Base-by-base conservation (phyloP, 1,140 invertebrate genomes). In the Lepidostoma basale region DNA sequence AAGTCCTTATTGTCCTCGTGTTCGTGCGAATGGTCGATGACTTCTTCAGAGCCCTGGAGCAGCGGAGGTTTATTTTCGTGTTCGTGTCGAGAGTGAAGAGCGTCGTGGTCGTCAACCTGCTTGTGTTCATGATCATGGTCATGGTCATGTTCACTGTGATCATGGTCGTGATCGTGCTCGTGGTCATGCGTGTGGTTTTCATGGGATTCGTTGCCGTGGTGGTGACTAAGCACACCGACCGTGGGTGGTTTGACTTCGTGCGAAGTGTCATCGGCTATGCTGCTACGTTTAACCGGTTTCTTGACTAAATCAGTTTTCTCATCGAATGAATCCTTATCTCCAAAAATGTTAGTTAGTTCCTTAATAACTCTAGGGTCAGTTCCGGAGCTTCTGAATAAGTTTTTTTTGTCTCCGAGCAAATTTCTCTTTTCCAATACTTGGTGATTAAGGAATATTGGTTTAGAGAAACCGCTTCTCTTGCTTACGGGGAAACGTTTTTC, bases 401-500 rank as follows among this genome's bases (percentile, higher is more conserved):
- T 75, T 25, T 76, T 77, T 26, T 76, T 77, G 42, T 79, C 78
- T 16, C 75, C 47, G 60, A n/a, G 56, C 44, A 56, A 72, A 64
- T 1, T 73, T 58, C 16, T 73, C 67, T 67, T 69, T 14, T 49
- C 20, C 9, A 67, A 33, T 25, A 30, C 25, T 64, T 52, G 25
- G 18, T 42, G 64, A 39, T 67, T 56, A n/a, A 39, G 23, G 10
- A 54, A 56, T 20, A 40, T 23, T 47, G 56, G 63, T 25, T 42
- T 54, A 39, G 78, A 78, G 12, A 78, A 73, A 1, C 81, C 81
- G 74, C 84, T 86, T 26, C 88, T 78, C 77, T 89, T 89, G 20
- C 85, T 79, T n/a, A 89, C 85, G 12, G 86, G 86, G 74, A 88
- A 88, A 2, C 86, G 79, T 79, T 88, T 88, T 72, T 85, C 81